Evolutionary conservation across 2,113 vertebrate genomes (phyloP).

Genomic region (Montifringilla adamsi): DNA sequence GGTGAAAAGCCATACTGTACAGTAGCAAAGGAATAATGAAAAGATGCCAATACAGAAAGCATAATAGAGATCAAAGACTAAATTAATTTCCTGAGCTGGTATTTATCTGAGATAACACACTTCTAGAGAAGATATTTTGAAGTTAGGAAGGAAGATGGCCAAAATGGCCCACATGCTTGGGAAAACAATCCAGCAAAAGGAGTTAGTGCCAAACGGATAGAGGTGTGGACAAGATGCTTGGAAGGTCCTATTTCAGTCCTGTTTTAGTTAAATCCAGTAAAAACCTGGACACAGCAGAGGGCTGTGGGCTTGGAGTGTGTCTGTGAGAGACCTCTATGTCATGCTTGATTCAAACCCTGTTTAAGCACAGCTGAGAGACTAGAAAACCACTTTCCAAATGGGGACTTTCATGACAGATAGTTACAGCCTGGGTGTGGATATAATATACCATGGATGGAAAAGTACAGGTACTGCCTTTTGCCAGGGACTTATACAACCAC

Average conservation of each 20-base stretch:
- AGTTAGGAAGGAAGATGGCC: not conserved
- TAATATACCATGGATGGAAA: slow-evolving; percentile 31
- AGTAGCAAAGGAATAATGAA: not conserved
- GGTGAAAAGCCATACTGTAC: not conserved
- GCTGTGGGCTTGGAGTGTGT: not conserved
- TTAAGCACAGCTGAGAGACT: not conserved
- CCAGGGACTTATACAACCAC: slow-evolving; percentile 1
- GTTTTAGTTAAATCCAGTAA: not conserved
- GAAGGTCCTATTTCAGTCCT: not conserved
- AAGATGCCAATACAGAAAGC: not conserved
- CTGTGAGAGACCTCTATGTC: not conserved
- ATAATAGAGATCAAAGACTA: not conserved
- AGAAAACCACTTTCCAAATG: slow-evolving; percentile 38
- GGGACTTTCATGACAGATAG: slow-evolving; percentile 22
- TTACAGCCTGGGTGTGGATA: slow-evolving; percentile 48
- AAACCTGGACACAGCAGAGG: not conserved
- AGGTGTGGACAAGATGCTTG: not conserved
- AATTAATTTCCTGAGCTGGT: not conserved
- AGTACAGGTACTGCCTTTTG: slow-evolving; percentile 19
- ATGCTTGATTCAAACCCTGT: not conserved
- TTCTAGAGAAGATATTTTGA: not conserved
- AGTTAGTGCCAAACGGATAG: not conserved
- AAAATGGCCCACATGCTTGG: not conserved
- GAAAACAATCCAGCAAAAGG: not conserved
- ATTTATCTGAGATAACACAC: not conserved